Conservation (phyloP, 2,113 vertebrate genomes). For the Cephalopterus ornatus region DNA sequence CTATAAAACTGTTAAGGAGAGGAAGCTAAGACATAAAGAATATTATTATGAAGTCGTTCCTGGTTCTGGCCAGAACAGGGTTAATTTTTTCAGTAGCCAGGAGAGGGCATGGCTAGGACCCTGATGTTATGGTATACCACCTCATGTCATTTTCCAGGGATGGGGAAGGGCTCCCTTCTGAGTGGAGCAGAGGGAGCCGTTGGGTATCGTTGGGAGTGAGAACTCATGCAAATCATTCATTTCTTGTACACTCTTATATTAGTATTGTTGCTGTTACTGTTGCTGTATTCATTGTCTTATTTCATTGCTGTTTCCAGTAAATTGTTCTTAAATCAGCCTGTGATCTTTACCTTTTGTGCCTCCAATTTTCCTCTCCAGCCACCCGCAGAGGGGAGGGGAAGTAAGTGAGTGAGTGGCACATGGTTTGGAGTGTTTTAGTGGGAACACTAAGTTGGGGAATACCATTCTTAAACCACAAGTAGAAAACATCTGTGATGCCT, state of each 20-base stretch:
- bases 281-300: background rate
- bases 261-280: background rate
- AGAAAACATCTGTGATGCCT: background rate
- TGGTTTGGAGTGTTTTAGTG: background rate
- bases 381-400: background rate
- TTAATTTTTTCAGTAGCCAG: background rate
- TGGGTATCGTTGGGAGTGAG: background rate
- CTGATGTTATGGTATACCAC: background rate
- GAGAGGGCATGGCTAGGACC: background rate
- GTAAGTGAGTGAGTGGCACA: accelerated
- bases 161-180: background rate
- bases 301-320: background rate
- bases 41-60: background rate
- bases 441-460: background rate
- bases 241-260: background rate
- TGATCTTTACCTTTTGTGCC: background rate
- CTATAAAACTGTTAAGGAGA: background rate
- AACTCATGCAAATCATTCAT: accelerated
- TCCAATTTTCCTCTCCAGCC: background rate
- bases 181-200: accelerated
- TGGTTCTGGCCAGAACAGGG: background rate
- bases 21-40: background rate
- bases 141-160: background rate
- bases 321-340: background rate
- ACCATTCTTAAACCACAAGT: background rate